These are phyloP conservation scores for Strigamia maritima DNA, from an alignment of 2,888 invertebrate genomes.

Conservation along the genomic window DNA sequence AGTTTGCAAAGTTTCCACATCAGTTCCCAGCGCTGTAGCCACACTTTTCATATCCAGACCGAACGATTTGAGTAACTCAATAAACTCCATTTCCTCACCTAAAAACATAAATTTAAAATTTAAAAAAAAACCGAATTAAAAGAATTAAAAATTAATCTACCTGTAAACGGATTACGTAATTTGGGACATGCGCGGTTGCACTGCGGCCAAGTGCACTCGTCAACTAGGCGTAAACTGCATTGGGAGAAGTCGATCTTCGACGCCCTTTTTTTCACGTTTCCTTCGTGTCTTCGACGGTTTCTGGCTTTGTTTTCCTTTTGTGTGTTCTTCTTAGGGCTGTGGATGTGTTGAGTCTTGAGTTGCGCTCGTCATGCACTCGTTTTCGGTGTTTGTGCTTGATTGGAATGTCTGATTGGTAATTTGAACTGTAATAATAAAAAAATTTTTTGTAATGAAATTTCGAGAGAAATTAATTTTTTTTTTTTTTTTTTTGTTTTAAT, in stretches of 20 bases:
- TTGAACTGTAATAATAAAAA: neutral
- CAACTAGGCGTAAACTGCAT: constrained; percentile 69
- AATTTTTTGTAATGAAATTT: neutral
- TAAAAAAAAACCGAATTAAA: neutral
- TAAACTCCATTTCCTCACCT: constrained; percentile 85
- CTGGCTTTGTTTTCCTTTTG: constrained; percentile 36
- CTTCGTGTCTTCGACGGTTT: constrained; percentile 36
- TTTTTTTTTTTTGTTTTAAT: too few species aligned
- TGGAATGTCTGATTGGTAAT: neutral
- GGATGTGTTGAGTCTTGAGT: neutral
- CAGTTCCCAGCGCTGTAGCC: constrained; percentile 80
- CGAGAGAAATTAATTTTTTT: too few species aligned
- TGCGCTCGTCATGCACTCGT: neutral
- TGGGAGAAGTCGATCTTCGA: neutral
- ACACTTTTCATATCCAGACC: constrained; percentile 83
- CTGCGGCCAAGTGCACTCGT: constrained; percentile 91
- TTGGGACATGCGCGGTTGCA: constrained; percentile 75
- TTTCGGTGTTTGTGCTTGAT: neutral
- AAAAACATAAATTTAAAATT: constrained; percentile 36
- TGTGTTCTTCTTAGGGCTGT: neutral
- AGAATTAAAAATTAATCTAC: constrained; percentile 43
- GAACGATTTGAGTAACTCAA: constrained; percentile 81
- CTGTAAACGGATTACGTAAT: constrained; percentile 77
- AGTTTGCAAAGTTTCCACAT: constrained; percentile 77
- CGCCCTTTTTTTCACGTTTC: neutral